Evolutionary conservation across 2,113 vertebrate species (phyloP).

Genomic region (Paradoxurus hermaphroditus): DNA sequence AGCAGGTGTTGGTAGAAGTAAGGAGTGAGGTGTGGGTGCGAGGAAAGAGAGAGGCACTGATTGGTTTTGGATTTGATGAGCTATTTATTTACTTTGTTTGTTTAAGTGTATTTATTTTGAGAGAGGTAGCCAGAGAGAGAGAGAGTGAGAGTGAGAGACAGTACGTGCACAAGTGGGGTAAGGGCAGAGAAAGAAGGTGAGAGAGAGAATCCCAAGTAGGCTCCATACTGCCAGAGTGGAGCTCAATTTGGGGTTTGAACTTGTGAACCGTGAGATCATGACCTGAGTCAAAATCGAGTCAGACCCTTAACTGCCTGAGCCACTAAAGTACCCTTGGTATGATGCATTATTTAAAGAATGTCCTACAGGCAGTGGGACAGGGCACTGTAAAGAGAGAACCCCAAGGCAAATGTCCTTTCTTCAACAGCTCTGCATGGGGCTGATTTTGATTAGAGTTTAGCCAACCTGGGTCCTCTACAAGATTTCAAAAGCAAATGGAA

Average conservation of each 20-base stretch:
- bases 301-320: too few relatives aligned
- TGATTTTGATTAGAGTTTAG: neutral
- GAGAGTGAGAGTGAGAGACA: too few relatives aligned
- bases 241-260: too few relatives aligned
- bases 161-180: too few relatives aligned
- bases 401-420: neutral
- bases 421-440: neutral
- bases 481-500: neutral
- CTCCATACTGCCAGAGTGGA: too few relatives aligned
- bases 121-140: too few relatives aligned
- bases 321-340: too few relatives aligned
- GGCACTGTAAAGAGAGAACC: neutral
- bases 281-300: too few relatives aligned
- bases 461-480: neutral
- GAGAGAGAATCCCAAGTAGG: too few relatives aligned
- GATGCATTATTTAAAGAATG: neutral
- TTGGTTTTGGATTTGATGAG: neutral
- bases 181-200: too few relatives aligned
- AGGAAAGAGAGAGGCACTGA: neutral
- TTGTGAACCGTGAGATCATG: too few relatives aligned
- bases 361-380: neutral
- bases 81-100: neutral
- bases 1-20: neutral
- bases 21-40: neutral
- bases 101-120: too few relatives aligned